Base-by-base conservation (phyloP, 2,797 vertebrate species). In the Coregonus sp. region DNA sequence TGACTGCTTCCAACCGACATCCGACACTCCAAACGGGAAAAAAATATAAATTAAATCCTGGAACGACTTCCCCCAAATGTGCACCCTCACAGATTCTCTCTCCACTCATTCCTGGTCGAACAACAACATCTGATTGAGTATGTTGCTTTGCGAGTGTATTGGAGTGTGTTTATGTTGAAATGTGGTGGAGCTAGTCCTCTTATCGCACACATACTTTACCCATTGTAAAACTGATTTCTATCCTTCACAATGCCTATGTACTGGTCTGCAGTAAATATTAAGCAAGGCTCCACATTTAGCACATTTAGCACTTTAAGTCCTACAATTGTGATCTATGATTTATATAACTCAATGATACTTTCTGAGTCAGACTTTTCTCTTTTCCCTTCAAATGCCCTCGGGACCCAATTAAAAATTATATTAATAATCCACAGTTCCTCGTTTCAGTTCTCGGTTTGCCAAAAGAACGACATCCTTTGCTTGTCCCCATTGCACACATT, bases 371-470 rank as follows among this genome's bases (percentile, higher is more conserved):
- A 81, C 85, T 80, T 56, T 78, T 85, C 87, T 86, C 85, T 86
- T 78, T 59, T 78, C 83, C 83, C 85, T 83, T 83, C 80, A 79
- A 89, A 81, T 89, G 85, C 89, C 92, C 89, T 86, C 87, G 81
- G 92, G 89, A 93, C 87, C 87, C 92, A 92, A 94, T 93, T 91
- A 84, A 88, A 87, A 92, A 92, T 47, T 47, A 47, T 47, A 47
- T 47, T 47, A 47, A 92, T 93, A 90, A 90, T 89, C 91, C 86
- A 79, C 76, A 72, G 81, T 82, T 78, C 82, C 40, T 65, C 12
- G 33, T 78, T 69, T 72, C 77, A 78, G 72, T 81, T 31, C 70
- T 70, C 35, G 67, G 77, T 77, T 76, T 66, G 70, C 75, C 68
- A 78, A 78, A 74, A n/a, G 40, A 47, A 72, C 63, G 54, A 72